Conservation (phyloP, 2,113 vertebrate species). For the Puffinus mauretanicus region DNA sequence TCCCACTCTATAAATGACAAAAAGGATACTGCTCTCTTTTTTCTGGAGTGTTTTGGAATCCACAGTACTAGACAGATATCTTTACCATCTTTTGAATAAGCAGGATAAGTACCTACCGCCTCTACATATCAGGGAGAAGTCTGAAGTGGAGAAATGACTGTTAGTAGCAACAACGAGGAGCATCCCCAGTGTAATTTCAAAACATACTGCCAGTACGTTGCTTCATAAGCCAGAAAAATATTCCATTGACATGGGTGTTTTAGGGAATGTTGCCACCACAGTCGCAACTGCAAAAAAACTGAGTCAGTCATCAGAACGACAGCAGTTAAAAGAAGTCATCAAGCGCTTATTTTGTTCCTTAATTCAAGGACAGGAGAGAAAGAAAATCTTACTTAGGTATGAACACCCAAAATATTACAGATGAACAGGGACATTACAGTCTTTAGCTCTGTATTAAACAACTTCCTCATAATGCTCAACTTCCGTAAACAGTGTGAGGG, state of each 20-base stretch:
- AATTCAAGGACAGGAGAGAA: background rate
- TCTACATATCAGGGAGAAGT: background rate
- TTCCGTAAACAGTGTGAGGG: background rate
- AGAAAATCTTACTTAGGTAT: background rate
- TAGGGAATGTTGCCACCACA: background rate
- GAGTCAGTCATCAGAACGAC: background rate
- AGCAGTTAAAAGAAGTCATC: background rate
- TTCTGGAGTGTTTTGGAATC: background rate
- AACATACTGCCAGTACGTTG: background rate
- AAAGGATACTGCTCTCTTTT: background rate
- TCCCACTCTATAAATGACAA: background rate
- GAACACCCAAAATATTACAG: background rate
- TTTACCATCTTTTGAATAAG: background rate
- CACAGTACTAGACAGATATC: background rate
- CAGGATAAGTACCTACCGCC: background rate
- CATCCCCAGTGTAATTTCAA: background rate
- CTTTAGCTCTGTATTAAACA: background rate
- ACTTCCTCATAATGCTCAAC: background rate
- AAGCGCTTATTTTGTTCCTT: background rate
- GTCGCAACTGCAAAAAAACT: background rate
- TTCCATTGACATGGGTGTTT: background rate
- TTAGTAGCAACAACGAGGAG: background rate
- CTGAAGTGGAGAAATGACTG: background rate
- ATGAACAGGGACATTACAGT: background rate
- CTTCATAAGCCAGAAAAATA: background rate